Base-by-base conservation (phyloP, 2,797 vertebrate genomes). In the Etheostoma nigrum region DNA sequence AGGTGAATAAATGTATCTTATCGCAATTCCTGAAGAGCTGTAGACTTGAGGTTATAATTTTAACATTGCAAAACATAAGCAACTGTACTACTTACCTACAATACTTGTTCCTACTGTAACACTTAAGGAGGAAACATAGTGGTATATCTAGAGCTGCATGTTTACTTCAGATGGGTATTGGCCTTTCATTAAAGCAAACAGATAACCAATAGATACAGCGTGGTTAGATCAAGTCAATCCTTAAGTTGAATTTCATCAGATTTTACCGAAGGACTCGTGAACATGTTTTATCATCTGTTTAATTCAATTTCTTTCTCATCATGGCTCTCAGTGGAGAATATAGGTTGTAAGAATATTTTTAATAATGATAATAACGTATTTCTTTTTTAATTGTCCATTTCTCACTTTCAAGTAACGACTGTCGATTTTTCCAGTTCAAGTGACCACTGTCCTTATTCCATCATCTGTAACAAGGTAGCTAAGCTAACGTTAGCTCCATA, bases 221-320 rank as follows among this genome's bases (percentile, higher is more conserved):
- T 14, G 11, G 47, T 21, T 15, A 19, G 19, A 84, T 60, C 79
- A 69, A 76, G 54, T 72, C 21, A 23, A 60, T 23, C 27, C 25
- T 62, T 13, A 25, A 59, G 19, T 8, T 58, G 13, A 76, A 52
- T 58, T 67, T n/a, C 33, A 66, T 69, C 65, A 49, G 53, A 68
- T 60, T 52, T 55, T 14, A 45, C 52, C 33, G 19, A 57, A 53
- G 23, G 16, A 66, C 30, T 6, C 2, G 27, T 33, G 30, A 62
- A 52, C 21, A 59, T 12, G 4, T 74, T 67, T 72, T 21, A 52
- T 55, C 51, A 51, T 44, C 33, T 1, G 44, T 40, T 48, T 48
- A 45, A 27, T 60, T 47, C 23, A 11, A 14, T 4, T 18, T 51
- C 2, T 54, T 30, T 44, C n/a, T 54, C 13, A 57, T 63, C 30